Conservation (phyloP, 2,113 vertebrate species). For the Pygoscelis antarcticus region DNA sequence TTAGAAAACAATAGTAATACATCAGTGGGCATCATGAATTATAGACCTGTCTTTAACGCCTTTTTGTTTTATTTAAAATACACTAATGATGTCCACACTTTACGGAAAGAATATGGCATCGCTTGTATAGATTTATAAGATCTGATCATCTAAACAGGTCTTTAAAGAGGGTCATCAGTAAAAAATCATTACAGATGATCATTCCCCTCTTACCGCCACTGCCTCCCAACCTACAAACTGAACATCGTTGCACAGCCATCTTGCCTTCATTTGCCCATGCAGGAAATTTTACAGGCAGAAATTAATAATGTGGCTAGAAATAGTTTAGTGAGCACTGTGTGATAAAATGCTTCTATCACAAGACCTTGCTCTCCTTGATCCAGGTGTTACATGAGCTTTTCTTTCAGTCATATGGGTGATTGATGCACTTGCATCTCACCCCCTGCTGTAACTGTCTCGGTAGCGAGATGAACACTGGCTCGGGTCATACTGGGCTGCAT, state of each 20-base stretch:
- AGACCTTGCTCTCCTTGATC: neutral
- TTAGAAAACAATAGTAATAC: neutral
- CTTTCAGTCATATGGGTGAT: neutral
- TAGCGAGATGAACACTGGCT: rapidly evolving
- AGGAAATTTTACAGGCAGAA: neutral
- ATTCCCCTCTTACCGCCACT: neutral
- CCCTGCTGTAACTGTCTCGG: rapidly evolving
- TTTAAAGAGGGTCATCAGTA: neutral
- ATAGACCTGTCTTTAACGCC: neutral
- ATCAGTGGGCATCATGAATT: neutral
- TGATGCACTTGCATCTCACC: neutral
- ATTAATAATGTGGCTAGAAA: neutral
- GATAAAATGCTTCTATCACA: neutral
- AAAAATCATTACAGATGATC: neutral
- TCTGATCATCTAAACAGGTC: neutral
- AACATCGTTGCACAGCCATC: neutral
- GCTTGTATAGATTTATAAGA: neutral
- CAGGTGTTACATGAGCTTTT: neutral
- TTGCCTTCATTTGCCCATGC: neutral
- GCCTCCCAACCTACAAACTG: neutral
- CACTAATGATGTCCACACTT: neutral
- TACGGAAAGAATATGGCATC: neutral
- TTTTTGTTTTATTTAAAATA: constrained; percentile 32
- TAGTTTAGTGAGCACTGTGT: neutral
- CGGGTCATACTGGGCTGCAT: neutral